Conservation (phyloP, 2,797 vertebrate genomes). For the Picus viridis region DNA sequence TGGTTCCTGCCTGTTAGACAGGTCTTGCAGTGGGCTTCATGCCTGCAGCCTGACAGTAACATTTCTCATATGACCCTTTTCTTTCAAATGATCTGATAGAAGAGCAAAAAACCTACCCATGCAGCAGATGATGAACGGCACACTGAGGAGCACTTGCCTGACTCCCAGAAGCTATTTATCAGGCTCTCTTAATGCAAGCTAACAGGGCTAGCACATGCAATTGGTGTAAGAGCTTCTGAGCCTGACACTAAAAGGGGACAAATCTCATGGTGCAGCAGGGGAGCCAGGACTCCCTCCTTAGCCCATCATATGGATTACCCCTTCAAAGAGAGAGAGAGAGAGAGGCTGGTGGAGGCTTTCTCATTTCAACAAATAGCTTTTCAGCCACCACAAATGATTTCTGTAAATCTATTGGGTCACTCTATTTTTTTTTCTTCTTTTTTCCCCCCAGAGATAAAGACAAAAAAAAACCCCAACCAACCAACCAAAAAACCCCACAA, state of each 20-base stretch:
- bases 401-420: conserved; percentile 31
- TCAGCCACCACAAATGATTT: conserved; percentile 55
- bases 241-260: conserved; percentile 22
- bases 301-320: conserved; percentile 36
- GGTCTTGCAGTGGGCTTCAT: not conserved
- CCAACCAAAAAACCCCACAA: too few relatives aligned
- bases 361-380: conserved; percentile 50
- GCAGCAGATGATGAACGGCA: conserved; percentile 43
- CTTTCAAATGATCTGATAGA: not conserved
- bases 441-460: not conserved
- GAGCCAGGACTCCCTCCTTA: conserved; percentile 45
- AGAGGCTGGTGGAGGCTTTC: not conserved
- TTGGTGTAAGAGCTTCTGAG: conserved; percentile 36
- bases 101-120: conserved; percentile 43
- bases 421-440: not conserved
- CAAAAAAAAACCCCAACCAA: not conserved
- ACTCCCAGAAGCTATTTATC: conserved; percentile 53
- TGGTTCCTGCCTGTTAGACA: not conserved
- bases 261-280: conserved; percentile 12
- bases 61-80: not conserved
- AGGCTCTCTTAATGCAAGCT: conserved; percentile 49
- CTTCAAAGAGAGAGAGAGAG: conserved; percentile 24
- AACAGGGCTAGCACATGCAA: conserved; percentile 58
- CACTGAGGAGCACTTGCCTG: conserved; percentile 9
- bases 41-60: not conserved